phyloP scores from a whole-genome alignment of 1,140 invertebrate species.

The Rhyzopertha dominica region DNA sequence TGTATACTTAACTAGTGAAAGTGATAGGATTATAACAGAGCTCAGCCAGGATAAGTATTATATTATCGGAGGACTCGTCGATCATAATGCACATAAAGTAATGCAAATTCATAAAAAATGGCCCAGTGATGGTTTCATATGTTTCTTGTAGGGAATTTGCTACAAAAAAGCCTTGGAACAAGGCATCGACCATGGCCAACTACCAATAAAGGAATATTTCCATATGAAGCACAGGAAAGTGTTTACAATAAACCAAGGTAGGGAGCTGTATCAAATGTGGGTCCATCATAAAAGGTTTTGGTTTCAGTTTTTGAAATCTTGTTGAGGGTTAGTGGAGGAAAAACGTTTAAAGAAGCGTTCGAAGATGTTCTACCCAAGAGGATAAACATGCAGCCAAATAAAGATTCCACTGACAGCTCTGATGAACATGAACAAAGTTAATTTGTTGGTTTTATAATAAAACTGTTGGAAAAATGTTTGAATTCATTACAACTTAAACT shows the following conservation, averaged over 20 bases:
- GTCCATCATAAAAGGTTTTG: neutral
- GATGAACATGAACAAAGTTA: no score
- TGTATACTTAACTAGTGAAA: conserved; percentile 93
- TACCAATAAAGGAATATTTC: conserved; percentile 88
- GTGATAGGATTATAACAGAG: conserved; percentile 75
- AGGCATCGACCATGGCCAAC: conserved; percentile 73
- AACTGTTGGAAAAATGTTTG: no score
- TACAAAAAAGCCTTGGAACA: conserved; percentile 73
- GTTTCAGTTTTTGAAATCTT: conserved; percentile 91
- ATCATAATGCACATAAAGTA: conserved; percentile 94
- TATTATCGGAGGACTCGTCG: conserved; percentile 94
- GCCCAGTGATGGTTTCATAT: conserved; percentile 11
- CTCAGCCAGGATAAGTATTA: conserved; percentile 79
- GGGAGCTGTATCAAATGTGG: conserved; percentile 6
- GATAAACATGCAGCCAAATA: conserved; percentile 43
- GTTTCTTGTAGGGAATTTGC: conserved; percentile 70
- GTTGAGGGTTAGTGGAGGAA: conserved; percentile 67
- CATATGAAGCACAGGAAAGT: conserved; percentile 92
- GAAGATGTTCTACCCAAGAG: conserved; percentile 71
- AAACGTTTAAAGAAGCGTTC: conserved; percentile 81
- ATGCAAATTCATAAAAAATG: conserved; percentile 11
- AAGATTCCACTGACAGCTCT: no score
- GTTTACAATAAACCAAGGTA: conserved; percentile 94
- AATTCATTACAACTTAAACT: no score
- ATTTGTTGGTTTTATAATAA: no score